Conservation (phyloP, 2,888 invertebrate species). For the Trissoscelio sp. region DNA sequence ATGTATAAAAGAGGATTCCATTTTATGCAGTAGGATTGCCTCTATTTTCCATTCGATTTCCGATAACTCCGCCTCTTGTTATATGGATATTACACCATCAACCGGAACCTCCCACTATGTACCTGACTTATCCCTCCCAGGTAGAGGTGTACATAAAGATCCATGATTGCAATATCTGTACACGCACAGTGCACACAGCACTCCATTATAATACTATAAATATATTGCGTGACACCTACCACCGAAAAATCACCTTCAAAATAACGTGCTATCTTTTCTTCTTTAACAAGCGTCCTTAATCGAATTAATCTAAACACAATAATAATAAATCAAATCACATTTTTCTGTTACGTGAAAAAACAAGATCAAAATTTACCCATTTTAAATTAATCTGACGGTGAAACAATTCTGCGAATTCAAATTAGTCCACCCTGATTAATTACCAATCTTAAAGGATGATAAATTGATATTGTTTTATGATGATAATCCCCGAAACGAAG, state of each 20-base stretch:
- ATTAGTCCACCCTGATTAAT: conserved; percentile 36
- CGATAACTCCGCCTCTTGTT: conserved; percentile 65
- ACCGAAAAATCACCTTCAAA: neutral
- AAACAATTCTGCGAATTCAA: conserved; percentile 51
- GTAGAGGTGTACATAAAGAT: conserved; percentile 42
- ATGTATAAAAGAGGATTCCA: conserved; percentile 38
- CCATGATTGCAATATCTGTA: conserved; percentile 35
- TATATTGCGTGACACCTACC: neutral
- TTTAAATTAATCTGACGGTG: conserved; percentile 31
- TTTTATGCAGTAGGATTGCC: conserved; percentile 53
- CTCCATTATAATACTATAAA: neutral
- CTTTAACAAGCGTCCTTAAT: conserved; percentile 23
- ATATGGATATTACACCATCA: conserved; percentile 62
- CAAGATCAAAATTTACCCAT: neutral
- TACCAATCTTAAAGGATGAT: conserved; percentile 34
- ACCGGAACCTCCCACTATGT: conserved; percentile 56
- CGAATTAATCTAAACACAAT: conserved; percentile 13
- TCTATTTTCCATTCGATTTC: conserved; percentile 65
- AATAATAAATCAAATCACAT: conserved; percentile 20
- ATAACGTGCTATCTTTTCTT: neutral
- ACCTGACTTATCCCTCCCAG: conserved; percentile 58
- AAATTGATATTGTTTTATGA: conserved; percentile 62
- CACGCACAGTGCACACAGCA: conserved; percentile 1
- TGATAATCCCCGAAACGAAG: conserved; percentile 58
- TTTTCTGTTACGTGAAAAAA: conserved; percentile 18